A percentile compares a stretch with the other conserved stretches of the same genome.
phyloP scores from a whole-genome alignment of 1,140 invertebrate species.

The Heliconius hermathena region DNA sequence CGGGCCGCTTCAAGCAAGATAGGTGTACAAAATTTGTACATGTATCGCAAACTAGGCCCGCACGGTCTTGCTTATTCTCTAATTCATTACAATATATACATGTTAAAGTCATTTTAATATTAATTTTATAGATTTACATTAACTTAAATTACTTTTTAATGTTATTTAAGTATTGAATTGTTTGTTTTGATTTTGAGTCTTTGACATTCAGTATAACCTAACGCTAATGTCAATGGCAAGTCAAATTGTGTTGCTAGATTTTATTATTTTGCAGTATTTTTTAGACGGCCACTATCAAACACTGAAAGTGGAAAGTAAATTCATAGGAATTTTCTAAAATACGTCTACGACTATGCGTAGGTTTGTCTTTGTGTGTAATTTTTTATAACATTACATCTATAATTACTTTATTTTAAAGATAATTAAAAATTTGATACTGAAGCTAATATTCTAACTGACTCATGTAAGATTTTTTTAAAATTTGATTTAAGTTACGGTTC shows the following conservation, averaged over 20 bases:
- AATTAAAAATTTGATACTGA: no score
- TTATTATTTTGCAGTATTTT: neutral
- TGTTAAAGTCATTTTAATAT: slow-evolving; percentile 2
- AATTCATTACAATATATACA: slow-evolving; percentile 70
- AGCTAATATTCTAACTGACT: no score
- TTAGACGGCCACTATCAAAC: neutral
- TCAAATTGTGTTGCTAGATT: neutral
- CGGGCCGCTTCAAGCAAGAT: slow-evolving; percentile 83
- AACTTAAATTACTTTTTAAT: neutral
- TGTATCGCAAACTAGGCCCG: slow-evolving; percentile 74
- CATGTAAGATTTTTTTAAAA: no score
- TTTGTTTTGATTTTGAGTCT: neutral
- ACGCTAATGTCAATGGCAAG: neutral
- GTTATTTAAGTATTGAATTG: neutral
- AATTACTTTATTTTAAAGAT: no score
- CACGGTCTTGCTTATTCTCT: slow-evolving; percentile 65
- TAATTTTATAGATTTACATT: neutral
- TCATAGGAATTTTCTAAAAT: no score
- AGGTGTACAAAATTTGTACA: slow-evolving; percentile 84
- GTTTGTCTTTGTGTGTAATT: no score
- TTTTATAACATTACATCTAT: no score
- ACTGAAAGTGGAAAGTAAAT: no score
- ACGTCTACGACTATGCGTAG: no score
- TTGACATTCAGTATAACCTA: slow-evolving; percentile 13
- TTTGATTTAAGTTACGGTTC: no score